These are phyloP conservation scores for Lasaia peninsularis DNA, from an alignment of 1,140 invertebrate genomes.

Conservation along the genomic window DNA sequence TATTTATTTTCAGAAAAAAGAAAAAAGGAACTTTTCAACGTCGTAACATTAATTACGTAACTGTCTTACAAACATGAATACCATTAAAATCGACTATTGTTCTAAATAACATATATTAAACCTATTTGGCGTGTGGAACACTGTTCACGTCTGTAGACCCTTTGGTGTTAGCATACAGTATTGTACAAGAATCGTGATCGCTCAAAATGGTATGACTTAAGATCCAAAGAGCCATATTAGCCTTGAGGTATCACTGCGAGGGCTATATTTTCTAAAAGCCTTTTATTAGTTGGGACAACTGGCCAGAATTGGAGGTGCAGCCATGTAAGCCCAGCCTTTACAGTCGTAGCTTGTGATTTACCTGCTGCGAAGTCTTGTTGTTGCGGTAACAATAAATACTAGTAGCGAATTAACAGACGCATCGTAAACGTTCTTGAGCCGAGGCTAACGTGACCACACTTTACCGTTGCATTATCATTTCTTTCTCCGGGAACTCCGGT, in stretches of 20 bases:
- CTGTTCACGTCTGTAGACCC: not conserved
- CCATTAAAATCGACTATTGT: conserved; percentile 2
- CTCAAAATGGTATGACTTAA: conserved; percentile 30
- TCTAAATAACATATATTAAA: conserved; percentile 7
- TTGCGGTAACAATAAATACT: conserved; percentile 49
- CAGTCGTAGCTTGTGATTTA: conserved; percentile 32
- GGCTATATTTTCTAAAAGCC: conserved; percentile 16
- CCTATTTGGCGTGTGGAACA: conserved; percentile 1
- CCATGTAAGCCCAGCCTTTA: conserved; percentile 33
- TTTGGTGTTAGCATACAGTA: conserved; percentile 8
- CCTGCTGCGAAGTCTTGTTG: conserved; percentile 28
- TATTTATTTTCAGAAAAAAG: too few relatives aligned
- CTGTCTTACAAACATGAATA: not conserved
- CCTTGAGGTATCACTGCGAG: conserved; percentile 16
- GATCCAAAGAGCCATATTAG: conserved; percentile 24
- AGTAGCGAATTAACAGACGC: conserved; percentile 40
- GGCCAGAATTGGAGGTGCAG: conserved; percentile 28
- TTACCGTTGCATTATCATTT: conserved; percentile 1
- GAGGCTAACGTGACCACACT: too few relatives aligned
- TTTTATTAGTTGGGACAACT: conserved; percentile 26
- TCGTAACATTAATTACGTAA: too few relatives aligned
- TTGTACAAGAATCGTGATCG: conserved; percentile 30
- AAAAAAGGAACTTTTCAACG: too few relatives aligned
- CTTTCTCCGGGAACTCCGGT: too few relatives aligned
- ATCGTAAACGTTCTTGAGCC: conserved; percentile 33